These are phyloP conservation scores for Heteromurus nitidus DNA, from an alignment of 2,888 invertebrate species.

Conservation along the genomic window DNA sequence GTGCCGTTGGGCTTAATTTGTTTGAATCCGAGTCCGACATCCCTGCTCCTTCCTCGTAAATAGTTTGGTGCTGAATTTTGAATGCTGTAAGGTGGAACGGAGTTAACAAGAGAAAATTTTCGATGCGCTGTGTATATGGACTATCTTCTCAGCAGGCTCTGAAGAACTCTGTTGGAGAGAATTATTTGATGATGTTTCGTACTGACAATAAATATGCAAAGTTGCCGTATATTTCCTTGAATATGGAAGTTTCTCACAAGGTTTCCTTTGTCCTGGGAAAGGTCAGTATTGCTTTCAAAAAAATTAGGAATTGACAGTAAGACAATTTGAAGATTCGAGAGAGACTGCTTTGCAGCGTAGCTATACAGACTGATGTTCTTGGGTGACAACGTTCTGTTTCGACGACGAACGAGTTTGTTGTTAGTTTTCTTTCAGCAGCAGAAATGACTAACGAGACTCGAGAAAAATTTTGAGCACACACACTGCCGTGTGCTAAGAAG, in stretches of 20 bases:
- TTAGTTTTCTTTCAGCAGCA: constrained; percentile 51
- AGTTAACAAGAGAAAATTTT: too few species aligned
- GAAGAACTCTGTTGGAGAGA: too few species aligned
- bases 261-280: too few species aligned
- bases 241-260: constrained; percentile 4
- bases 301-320: not conserved
- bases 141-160: too few species aligned
- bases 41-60: constrained; percentile 63
- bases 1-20: constrained; percentile 53
- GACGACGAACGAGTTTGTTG: constrained; percentile 55
- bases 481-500: constrained; percentile 21
- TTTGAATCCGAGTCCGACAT: constrained; percentile 65
- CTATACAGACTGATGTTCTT: constrained; percentile 36
- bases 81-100: constrained; percentile 25
- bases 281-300: not conserved
- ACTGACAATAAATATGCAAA: too few species aligned
- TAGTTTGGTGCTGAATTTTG: constrained; percentile 67
- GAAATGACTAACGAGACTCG: constrained; percentile 33
- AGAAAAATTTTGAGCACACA: constrained; percentile 5
- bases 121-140: too few species aligned
- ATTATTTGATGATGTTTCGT: too few species aligned
- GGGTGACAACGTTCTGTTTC: constrained; percentile 58
- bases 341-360: not conserved
- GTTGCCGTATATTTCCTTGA: not conserved
- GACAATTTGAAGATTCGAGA: not conserved